These are phyloP conservation scores for Marronus borbonicus DNA, from an alignment of 2,888 invertebrate species.

Conservation along the genomic window DNA sequence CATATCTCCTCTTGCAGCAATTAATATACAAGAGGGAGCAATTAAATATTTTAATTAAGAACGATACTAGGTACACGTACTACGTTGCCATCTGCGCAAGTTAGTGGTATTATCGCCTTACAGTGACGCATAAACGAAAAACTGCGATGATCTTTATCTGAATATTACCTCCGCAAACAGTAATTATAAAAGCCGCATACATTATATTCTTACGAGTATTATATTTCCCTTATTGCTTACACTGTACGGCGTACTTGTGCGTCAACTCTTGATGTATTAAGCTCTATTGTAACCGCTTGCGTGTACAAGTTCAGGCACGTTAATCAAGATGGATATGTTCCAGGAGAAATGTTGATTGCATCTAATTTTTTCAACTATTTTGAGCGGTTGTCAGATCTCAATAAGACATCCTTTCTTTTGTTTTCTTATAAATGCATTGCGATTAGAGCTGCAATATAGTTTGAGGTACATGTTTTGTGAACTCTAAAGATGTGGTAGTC, in stretches of 20 bases:
- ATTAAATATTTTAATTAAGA: constrained; percentile 46
- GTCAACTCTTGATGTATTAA: too few relatives aligned
- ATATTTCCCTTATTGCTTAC: neutral
- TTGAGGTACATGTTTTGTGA: too few relatives aligned
- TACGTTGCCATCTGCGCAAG: neutral
- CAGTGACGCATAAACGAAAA: constrained; percentile 16
- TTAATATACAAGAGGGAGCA: constrained; percentile 35
- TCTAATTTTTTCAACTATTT: too few relatives aligned
- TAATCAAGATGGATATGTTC: neutral
- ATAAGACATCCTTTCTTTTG: too few relatives aligned
- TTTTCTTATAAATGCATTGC: too few relatives aligned
- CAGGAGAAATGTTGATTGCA: too few relatives aligned
- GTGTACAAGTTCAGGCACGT: neutral
- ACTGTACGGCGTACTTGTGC: neutral
- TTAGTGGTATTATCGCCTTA: neutral
- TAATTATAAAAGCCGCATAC: constrained; percentile 26
- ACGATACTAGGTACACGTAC: neutral
- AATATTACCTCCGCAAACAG: constrained; percentile 38
- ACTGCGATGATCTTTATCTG: constrained; percentile 31
- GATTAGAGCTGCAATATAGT: too few relatives aligned
- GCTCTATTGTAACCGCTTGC: too few relatives aligned
- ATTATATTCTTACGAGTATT: constrained; percentile 2
- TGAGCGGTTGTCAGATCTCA: too few relatives aligned
- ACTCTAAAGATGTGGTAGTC: too few relatives aligned
- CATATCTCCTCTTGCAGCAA: constrained; percentile 29